Evolutionary conservation across 64 coral and sea anemone species (phyloP).

Genomic region (Actinia tenebrosa): DNA sequence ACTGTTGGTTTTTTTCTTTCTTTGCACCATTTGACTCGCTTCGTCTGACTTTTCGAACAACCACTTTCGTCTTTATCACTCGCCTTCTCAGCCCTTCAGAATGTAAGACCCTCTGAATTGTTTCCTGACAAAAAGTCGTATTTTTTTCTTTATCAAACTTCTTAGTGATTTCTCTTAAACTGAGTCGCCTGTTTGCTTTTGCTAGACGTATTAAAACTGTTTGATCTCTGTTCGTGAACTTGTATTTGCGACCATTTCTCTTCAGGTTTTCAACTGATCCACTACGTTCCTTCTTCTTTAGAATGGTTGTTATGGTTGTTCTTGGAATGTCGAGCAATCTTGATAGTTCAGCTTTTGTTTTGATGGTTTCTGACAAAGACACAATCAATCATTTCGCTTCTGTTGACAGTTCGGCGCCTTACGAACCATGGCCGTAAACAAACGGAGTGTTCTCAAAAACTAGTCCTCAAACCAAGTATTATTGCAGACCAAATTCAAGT

Average conservation of each 20-base stretch:
- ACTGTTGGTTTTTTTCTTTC: no score
- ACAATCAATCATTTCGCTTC: constrained; percentile 7
- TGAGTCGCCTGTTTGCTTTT: constrained; percentile 16
- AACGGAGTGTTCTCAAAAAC: neutral
- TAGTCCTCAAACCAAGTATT: no score
- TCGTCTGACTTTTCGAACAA: no score
- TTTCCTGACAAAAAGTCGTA: no score
- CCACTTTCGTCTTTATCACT: no score
- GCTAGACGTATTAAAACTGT: neutral
- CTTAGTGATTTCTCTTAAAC: constrained; percentile 3
- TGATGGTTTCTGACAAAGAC: neutral
- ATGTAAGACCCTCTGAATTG: no score
- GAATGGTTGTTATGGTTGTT: constrained; percentile 10
- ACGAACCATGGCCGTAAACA: neutral
- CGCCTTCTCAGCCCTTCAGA: no score
- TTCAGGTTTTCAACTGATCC: constrained; percentile 13
- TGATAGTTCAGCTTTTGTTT: constrained; percentile 25
- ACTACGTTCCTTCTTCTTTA: neutral
- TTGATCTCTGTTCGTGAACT: constrained; percentile 10
- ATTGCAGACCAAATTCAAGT: no score
- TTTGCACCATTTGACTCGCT: no score
- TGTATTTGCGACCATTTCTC: constrained; percentile 6
- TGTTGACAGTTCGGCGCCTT: constrained; percentile 1
- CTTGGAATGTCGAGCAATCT: constrained; percentile 29
- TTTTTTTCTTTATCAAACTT: no score